Evolutionary conservation across 2,888 invertebrate genomes (phyloP), one percentile per base, ranked within the genome.

Genomic region (Pristionchus arcanus): DNA sequence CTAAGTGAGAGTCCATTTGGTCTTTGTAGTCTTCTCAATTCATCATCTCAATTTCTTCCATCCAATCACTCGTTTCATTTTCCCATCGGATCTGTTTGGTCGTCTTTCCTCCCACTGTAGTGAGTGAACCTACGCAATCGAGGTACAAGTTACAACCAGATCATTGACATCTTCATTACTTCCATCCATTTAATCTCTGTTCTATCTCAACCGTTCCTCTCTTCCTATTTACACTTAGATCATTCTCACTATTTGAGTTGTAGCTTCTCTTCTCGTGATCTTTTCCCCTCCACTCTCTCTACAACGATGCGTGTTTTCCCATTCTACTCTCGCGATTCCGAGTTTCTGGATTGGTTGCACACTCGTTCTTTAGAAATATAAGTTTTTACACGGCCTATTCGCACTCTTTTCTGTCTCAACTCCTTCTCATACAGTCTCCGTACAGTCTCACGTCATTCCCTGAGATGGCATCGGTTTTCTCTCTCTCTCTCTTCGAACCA

Each of bases 1-100:
- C 77, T 42, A 42, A n/a, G 7, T 42, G 42, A 49, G 42, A 49
- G 42, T 37, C n/a, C n/a, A 13, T 31, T 42, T 31, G 42, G 21
- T 21, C 77, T 37, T 77, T 37, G 77, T 77, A 77, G 37, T 77
- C 77, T 49, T 25, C 49, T 77, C 42, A 9, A 42, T 77, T 77
- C 77, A 34, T 42, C 77, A 77, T 77, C 77, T 77, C 71, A 71
- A 34, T 71, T 28, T 31, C 71, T 34, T 77, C 77, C 49, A 42
- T n/a, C 66, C 49, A 5, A 42, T 77, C 77, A 77, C 77, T 34
- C 74, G 31, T 71, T 31, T 71, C 77, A 77, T 42, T 77, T 77
- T 77, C 77, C 77, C 77, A 77, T 15, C 42, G 42, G 0, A 42
- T 77, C 77, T 77, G 77, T 77, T 77, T 77, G 77, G 49, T 16